These are phyloP conservation scores for Yponomeuta sedellus DNA, from an alignment of 2,888 invertebrate genomes.

Conservation along the genomic window DNA sequence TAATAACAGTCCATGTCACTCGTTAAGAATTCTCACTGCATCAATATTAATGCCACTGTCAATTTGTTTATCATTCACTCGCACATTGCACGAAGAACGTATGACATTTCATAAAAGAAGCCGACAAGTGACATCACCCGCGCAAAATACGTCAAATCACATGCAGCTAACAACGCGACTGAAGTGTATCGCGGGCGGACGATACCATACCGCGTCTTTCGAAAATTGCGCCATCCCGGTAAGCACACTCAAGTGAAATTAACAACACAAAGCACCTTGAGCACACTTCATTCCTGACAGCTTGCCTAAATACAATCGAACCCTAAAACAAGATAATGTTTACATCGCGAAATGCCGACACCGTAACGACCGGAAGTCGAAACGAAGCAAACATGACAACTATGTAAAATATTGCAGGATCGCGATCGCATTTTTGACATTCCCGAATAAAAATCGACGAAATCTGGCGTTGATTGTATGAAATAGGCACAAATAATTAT, in stretches of 20 bases:
- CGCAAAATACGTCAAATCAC: constrained; percentile 77
- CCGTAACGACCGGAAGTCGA: constrained; percentile 75
- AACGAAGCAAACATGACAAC: constrained; percentile 83
- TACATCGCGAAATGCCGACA: constrained; percentile 76
- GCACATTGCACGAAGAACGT: constrained; percentile 65
- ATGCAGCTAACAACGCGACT: constrained; percentile 76
- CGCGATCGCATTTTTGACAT: constrained; percentile 85
- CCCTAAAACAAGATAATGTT: constrained; percentile 73
- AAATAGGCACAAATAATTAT: constrained; percentile 73
- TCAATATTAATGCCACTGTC: constrained; percentile 61
- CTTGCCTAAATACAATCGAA: constrained; percentile 59
- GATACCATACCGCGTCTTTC: constrained; percentile 77
- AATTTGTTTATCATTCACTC: constrained; percentile 71
- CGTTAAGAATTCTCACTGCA: constrained; percentile 57
- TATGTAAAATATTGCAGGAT: constrained; percentile 87
- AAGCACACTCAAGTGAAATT: constrained; percentile 73
- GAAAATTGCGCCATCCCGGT: constrained; percentile 78
- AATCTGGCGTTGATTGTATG: constrained; percentile 79
- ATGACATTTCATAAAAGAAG: constrained; percentile 74
- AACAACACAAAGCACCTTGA: constrained; percentile 74
- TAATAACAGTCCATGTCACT: constrained; percentile 76
- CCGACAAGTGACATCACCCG: constrained; percentile 74
- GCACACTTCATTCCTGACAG: constrained; percentile 72
- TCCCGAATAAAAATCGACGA: constrained; percentile 80
- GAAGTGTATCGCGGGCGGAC: constrained; percentile 76